phyloP scores from a whole-genome alignment of 2,888 invertebrate species.

The Limnephilus auricula region DNA sequence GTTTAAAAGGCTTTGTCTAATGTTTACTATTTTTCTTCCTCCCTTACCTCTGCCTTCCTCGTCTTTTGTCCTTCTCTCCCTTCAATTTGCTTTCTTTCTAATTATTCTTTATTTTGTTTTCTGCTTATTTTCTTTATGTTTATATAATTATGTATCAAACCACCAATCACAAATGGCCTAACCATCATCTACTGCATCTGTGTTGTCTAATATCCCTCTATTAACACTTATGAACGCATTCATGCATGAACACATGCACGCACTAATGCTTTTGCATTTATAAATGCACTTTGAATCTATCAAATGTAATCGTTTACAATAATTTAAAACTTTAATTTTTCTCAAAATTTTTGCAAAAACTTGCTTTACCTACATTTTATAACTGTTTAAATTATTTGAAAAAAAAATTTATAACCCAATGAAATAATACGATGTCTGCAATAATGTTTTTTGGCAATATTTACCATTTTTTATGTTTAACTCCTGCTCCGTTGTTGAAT shows the following conservation, averaged over 20 bases:
- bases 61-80: slow-evolving; percentile 34
- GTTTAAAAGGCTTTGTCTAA: slow-evolving; percentile 63
- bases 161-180: background rate
- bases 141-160: background rate
- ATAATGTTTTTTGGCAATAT: background rate
- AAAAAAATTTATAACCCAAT: background rate
- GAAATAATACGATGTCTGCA: background rate
- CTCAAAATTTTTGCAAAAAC: background rate
- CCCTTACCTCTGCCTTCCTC: slow-evolving; percentile 51
- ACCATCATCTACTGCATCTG: background rate
- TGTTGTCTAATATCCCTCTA: background rate
- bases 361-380: background rate
- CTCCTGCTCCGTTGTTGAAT: background rate
- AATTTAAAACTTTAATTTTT: background rate
- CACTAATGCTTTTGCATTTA: slow-evolving; percentile 31
- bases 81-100: slow-evolving; percentile 57
- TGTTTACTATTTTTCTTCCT: slow-evolving; percentile 65
- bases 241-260: slow-evolving; percentile 5
- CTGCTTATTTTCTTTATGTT: slow-evolving; percentile 57
- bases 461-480: background rate
- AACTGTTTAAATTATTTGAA: background rate
- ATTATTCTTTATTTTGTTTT: slow-evolving; percentile 64
- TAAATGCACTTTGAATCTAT: background rate
- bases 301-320: background rate
- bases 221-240: background rate